These are phyloP conservation scores for Lemur catta DNA, from an alignment of 2,797 vertebrate genomes.

Conservation along the genomic window DNA sequence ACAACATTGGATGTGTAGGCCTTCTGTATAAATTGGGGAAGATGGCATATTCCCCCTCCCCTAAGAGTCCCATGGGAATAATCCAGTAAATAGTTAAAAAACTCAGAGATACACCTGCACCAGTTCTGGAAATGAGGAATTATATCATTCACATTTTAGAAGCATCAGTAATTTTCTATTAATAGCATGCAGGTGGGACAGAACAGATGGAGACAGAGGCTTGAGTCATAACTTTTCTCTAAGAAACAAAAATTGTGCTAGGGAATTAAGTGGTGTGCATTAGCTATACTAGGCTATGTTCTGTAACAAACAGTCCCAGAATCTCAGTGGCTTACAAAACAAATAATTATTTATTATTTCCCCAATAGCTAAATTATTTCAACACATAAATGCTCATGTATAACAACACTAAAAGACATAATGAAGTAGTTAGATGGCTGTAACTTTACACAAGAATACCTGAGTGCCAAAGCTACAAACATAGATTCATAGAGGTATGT, in stretches of 20 bases:
- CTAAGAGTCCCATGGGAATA: not conserved
- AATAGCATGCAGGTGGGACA: not conserved
- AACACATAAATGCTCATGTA: not conserved
- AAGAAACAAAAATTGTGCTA: not conserved
- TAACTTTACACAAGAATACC: not conserved
- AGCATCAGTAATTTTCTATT: not conserved
- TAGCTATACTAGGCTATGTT: not conserved
- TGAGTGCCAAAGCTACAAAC: not conserved
- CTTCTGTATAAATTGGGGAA: not conserved
- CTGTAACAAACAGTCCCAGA: not conserved
- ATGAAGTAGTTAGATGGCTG: not conserved
- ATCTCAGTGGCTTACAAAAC: conserved; percentile 10
- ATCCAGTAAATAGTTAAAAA: not conserved
- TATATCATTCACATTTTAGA: not conserved
- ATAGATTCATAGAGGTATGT: not conserved
- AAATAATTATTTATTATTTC: not conserved
- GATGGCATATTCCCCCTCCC: not conserved
- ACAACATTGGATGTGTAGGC: not conserved
- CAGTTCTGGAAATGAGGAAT: not conserved
- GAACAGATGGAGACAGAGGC: not conserved
- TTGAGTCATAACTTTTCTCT: not conserved
- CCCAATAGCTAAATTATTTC: not conserved
- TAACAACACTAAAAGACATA: not conserved
- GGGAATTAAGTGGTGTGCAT: not conserved
- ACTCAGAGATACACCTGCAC: not conserved